phyloP scores from a whole-genome alignment of 2,113 vertebrate genomes.

The Gorsachius goisagi region DNA sequence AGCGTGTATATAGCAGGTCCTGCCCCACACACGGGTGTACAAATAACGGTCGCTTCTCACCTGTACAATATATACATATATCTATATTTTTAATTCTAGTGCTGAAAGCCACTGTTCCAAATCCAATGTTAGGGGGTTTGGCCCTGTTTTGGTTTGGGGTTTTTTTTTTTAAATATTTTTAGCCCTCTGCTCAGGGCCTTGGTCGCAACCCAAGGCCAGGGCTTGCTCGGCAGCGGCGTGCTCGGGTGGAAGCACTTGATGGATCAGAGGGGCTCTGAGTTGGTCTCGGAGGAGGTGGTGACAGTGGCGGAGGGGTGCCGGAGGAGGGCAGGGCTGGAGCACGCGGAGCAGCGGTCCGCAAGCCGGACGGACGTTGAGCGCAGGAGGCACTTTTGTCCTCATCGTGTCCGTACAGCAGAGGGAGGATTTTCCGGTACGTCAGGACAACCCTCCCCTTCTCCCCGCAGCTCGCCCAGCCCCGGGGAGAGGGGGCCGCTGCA shows the following conservation, averaged over 20 bases:
- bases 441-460: background rate
- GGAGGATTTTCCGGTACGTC: background rate
- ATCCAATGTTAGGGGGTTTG: background rate
- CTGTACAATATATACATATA: slow-evolving; percentile 2
- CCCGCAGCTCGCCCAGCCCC: background rate
- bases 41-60: background rate
- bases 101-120: background rate
- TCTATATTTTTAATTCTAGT: slow-evolving; percentile 50
- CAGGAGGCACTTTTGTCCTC: background rate
- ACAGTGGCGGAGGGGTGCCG: background rate
- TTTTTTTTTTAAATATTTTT: background rate
- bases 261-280: background rate
- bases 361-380: background rate
- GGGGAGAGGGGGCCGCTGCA: background rate
- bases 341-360: background rate
- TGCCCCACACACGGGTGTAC: background rate
- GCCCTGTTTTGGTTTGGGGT: background rate
- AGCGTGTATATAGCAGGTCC: slow-evolving; percentile 9
- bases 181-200: background rate
- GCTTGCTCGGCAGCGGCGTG: rapidly evolving
- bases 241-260: background rate
- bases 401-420: background rate
- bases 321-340: background rate
- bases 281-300: background rate
- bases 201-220: rapidly evolving